A percentile compares a stretch with the other conserved stretches of the same genome.
phyloP scores from a whole-genome alignment of 2,113 vertebrate species.

The Brachirus orientalis region DNA sequence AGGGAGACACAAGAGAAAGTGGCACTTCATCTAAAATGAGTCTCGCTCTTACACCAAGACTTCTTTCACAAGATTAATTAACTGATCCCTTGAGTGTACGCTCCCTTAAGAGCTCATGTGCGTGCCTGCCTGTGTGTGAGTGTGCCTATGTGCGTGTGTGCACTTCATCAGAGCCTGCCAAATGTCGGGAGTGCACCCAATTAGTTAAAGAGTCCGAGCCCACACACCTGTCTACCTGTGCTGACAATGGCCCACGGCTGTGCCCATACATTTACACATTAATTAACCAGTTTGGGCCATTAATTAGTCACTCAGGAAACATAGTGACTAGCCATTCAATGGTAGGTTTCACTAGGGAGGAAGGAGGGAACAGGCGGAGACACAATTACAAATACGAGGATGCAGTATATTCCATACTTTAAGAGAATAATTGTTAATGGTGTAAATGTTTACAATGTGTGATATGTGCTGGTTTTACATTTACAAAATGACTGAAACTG shows the following conservation, averaged over 20 bases:
- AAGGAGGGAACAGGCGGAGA: background rate
- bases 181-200: conserved; percentile 65
- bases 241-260: conserved; percentile 66
- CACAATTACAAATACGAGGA: background rate
- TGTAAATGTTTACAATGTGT: background rate
- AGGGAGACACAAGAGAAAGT: conserved; percentile 45
- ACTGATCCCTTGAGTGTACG: conserved; percentile 61
- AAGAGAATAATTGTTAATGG: background rate
- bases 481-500: background rate
- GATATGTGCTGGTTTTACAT: background rate
- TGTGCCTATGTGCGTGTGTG: conserved; percentile 3
- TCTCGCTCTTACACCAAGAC: conserved; percentile 37
- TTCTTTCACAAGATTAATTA: conserved; percentile 76
- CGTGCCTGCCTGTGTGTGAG: conserved; percentile 15
- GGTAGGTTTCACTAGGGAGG: conserved; percentile 11
- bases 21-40: conserved; percentile 61
- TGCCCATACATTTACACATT: conserved; percentile 71
- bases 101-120: conserved; percentile 41
- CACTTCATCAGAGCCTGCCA: conserved; percentile 57
- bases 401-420: background rate
- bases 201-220: conserved; percentile 66
- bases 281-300: conserved; percentile 64
- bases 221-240: conserved; percentile 75
- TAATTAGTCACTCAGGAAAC: conserved; percentile 69
- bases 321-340: conserved; percentile 48